A percentile compares a stretch with the other conserved stretches of the same genome.
Conservation (phyloP, 2,113 vertebrate genomes). For the Pedetes capensis region DNA sequence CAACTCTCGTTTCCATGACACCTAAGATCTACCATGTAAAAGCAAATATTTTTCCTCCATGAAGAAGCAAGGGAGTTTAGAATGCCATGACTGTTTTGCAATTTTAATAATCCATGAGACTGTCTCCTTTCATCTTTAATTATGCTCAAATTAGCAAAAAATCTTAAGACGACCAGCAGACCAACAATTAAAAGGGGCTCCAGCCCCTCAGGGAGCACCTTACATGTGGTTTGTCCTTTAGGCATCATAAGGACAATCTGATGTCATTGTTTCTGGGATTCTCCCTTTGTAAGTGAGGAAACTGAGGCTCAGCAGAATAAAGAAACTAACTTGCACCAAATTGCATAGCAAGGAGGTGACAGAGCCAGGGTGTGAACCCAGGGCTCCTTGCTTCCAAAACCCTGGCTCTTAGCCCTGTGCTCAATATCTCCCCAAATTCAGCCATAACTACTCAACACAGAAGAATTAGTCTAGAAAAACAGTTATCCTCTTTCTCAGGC, state of each 20-base stretch:
- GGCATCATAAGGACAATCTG: background rate
- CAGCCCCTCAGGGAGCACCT: background rate
- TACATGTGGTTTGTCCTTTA: background rate
- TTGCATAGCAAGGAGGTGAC: background rate
- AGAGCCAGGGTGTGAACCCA: background rate
- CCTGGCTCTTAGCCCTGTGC: background rate
- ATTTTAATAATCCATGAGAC: conserved; percentile 38
- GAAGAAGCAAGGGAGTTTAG: conserved; percentile 37
- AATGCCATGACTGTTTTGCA: conserved; percentile 7
- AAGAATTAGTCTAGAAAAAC: background rate
- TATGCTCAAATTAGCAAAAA: conserved; percentile 39
- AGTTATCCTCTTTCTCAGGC: background rate
- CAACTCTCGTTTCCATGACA: conserved; percentile 63
- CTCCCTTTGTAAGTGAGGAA: background rate
- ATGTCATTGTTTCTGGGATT: background rate
- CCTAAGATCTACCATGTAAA: conserved; percentile 29
- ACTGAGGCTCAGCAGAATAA: background rate
- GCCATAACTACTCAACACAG: background rate
- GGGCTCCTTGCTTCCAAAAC: background rate
- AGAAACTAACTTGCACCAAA: background rate
- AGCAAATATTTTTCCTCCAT: conserved; percentile 38
- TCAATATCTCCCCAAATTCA: background rate
- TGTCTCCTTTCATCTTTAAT: conserved; percentile 38
- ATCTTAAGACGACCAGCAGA: background rate
- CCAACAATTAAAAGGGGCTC: background rate